Evolutionary conservation across 2,797 vertebrate species (phyloP), one percentile per base, ranked within the genome.

Genomic region (Ambastaia sidthimunki): DNA sequence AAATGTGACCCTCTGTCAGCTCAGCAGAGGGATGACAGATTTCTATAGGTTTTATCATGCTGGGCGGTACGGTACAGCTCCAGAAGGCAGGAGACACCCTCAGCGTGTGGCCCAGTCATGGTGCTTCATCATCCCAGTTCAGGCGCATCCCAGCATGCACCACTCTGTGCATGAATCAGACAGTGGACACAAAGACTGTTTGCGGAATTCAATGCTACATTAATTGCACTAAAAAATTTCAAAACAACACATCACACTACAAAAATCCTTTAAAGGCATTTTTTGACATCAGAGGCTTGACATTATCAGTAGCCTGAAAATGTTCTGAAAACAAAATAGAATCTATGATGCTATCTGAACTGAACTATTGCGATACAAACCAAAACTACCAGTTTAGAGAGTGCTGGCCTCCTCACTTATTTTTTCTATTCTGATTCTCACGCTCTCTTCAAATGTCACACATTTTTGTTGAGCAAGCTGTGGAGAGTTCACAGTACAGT

Each of bases 1-100:
- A 66, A 41, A 72, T 63, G 69, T 79, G 78, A 80, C 70, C 60
- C 59, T 47, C 34, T 57, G 78, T 57, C 59, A 16, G 15, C 59
- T 60, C 23, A 62, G 28, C 13, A 18, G 25, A 62, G 67, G 34
- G 50, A 69, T 78, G 81, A 77, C 55, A 74, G 69, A 77, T 78
- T 69, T 84, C 55, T 81, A 66, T 73, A 60, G 63, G 48, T 65
- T 78, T 50, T 44, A 74, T 47, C 65, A 1, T 55, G 18, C 71
- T 34, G 57, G 52, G 71, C 13, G 65, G 71, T 68, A 59, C 47
- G 16, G 21, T 34, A 48, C 41, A 19, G 48, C 60, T 82, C 77
- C 71, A 82, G 76, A 79, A 78, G 81, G 76, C 66, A 76, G 69
- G 47, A 80, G 78, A 80, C 78, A 80, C 78, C 78, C 78, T 73